These are phyloP conservation scores for Anorthoa munda DNA, from an alignment of 2,888 invertebrate genomes.

Conservation along the genomic window DNA sequence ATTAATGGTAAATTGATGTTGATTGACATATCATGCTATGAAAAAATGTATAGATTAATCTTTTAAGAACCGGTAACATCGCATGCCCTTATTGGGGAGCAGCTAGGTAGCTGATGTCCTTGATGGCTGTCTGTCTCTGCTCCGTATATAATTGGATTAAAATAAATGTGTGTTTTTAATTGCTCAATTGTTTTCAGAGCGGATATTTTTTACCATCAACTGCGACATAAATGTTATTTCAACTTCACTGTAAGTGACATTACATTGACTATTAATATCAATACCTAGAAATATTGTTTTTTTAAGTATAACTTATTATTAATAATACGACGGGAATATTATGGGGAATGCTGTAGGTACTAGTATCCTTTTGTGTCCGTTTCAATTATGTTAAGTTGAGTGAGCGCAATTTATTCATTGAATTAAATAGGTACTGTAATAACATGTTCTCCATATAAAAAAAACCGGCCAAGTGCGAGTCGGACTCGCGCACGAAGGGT, in stretches of 20 bases:
- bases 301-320: constrained; percentile 30
- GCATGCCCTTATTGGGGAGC: constrained; percentile 50
- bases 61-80: constrained; percentile 62
- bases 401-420: neutral
- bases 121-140: constrained; percentile 41
- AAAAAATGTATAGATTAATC: constrained; percentile 67
- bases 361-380: neutral
- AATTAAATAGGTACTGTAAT: constrained; percentile 6
- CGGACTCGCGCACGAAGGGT: no score
- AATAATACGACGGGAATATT: constrained; percentile 11
- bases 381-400: constrained; percentile 13
- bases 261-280: constrained; percentile 51
- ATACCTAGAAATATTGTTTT: constrained; percentile 39
- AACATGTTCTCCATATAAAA: neutral
- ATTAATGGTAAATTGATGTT: constrained; percentile 66
- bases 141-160: constrained; percentile 64
- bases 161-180: constrained; percentile 65
- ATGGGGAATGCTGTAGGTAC: neutral
- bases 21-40: constrained; percentile 67
- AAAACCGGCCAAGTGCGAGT: no score
- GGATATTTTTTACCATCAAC: constrained; percentile 54
- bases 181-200: constrained; percentile 66
- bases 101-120: constrained; percentile 56
- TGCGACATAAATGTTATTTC: constrained; percentile 36
- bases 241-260: constrained; percentile 57